A percentile compares a stretch with the other conserved stretches of the same genome.
phyloP scores from a whole-genome alignment of 2,888 invertebrate species.

The Tachystola acroxantha region DNA sequence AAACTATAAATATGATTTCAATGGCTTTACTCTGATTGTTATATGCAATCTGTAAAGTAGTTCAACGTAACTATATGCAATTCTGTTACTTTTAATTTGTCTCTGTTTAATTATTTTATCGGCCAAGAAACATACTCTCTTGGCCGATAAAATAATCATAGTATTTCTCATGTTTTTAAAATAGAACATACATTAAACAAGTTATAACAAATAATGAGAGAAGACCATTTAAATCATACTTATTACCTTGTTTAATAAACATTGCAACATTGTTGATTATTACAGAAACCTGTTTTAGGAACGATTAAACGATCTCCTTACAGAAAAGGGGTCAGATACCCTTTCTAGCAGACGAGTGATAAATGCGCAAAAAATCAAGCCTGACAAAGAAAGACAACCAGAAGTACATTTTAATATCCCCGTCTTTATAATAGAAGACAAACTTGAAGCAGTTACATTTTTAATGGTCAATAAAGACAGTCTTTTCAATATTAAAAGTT shows the following conservation, averaged over 20 bases:
- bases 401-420: conserved; percentile 66
- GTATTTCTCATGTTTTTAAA: too few species aligned
- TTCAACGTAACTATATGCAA: too few species aligned
- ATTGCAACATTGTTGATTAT: conserved; percentile 72
- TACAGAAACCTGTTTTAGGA: conserved; percentile 44
- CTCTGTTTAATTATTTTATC: too few species aligned
- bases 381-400: conserved; percentile 51
- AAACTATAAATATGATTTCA: too few species aligned
- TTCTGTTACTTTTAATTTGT: too few species aligned
- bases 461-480: conserved; percentile 61
- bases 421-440: conserved; percentile 33
- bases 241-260: conserved; percentile 76
- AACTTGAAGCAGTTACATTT: conserved; percentile 54
- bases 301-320: conserved; percentile 36
- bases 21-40: too few species aligned
- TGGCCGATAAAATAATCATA: too few species aligned
- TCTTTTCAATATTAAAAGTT: conserved; percentile 36
- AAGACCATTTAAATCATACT: conserved; percentile 42
- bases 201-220: conserved; percentile 29
- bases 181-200: conserved; percentile 26
- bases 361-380: conserved; percentile 57
- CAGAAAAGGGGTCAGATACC: conserved; percentile 23
- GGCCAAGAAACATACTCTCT: too few species aligned
- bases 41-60: too few species aligned
- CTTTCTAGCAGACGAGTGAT: conserved; percentile 35